Base-by-base conservation (phyloP, 2,888 invertebrate species). In the Pyrochroa serraticornis region DNA sequence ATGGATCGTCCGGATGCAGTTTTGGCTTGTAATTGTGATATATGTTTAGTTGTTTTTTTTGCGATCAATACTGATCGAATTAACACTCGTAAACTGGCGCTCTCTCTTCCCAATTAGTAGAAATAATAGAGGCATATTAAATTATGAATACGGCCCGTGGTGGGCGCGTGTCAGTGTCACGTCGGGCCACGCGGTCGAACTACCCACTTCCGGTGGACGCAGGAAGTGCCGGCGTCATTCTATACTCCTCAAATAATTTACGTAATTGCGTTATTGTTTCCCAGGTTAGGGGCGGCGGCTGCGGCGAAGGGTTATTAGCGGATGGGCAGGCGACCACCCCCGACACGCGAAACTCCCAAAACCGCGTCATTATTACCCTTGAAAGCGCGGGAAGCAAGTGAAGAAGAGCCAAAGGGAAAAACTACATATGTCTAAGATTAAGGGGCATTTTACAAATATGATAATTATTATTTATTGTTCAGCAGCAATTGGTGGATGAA, bases 191-290 rank as follows among this genome's bases (percentile, higher is more conserved):
- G 71, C 71, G 74, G 68, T 67, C 68, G 67, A 71, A 74, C 74
- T 70, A 70, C 71, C 71, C 72, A 74, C 72, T 76, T 76, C 76
- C 76, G 71, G 71, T 60, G 43, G 60, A 51, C 61, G 62, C 72
- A 71, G 74, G 75, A 74, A 73, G 72, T 69, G 50, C 63, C 54
- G 60, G 67, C 70, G 73, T 72, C 71, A 74, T 67, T 72, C 64
- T 67, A 74, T 72, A 67, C 69, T 75, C 72, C 64, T 75, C 74
- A 70, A 73, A 74, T 72, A 74, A 75, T 75, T 74, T 72, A 66
- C 69, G 67, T 74, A 74, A 75, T 75, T 75, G 71, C 71, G 64
- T 67, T 65, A 60, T 60, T 55, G 53, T 60, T 60, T 50, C 50
- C 49, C 54, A 54, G 54, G 50, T 42, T 43, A 46, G 39, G 50